A percentile compares a stretch with the other conserved stretches of the same genome.
These are phyloP conservation scores for Sesamia inferens DNA, from an alignment of 2,888 invertebrate genomes.

Conservation along the genomic window DNA sequence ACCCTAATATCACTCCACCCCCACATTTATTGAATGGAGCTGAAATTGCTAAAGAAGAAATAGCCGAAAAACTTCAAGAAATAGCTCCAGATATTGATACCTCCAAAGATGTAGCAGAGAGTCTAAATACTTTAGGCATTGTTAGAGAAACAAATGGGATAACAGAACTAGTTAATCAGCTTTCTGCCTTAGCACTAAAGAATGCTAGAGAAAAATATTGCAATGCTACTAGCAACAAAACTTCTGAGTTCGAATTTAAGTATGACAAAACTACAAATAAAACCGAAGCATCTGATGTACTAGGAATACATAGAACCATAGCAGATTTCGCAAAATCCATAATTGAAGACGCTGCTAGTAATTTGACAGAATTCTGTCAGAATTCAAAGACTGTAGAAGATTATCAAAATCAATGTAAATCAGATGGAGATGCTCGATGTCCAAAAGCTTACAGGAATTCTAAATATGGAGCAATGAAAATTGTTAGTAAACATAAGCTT, in stretches of 20 bases:
- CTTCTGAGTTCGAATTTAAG: neutral
- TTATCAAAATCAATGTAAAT: constrained; percentile 62
- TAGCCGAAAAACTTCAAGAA: neutral
- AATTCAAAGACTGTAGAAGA: constrained; percentile 64
- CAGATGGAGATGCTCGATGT: constrained; percentile 53
- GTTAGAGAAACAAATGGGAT: constrained; percentile 71
- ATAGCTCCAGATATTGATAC: neutral
- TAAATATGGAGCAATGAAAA: constrained; percentile 65
- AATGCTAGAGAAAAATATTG: constrained; percentile 76
- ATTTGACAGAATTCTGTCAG: constrained; percentile 76
- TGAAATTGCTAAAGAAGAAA: no score
- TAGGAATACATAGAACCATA: constrained; percentile 70
- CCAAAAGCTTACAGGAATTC: constrained; percentile 67
- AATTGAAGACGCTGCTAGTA: constrained; percentile 68
- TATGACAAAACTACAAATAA: constrained; percentile 28
- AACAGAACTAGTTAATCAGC: constrained; percentile 71
- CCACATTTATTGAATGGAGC: constrained; percentile 48
- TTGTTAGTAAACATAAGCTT: constrained; percentile 71
- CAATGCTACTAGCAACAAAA: constrained; percentile 55
- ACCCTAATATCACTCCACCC: constrained; percentile 81
- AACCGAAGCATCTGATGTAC: constrained; percentile 61
- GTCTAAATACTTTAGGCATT: constrained; percentile 71
- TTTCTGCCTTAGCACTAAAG: constrained; percentile 71
- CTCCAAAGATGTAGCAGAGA: neutral
- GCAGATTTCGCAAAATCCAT: constrained; percentile 68